phyloP scores from a whole-genome alignment of 2,113 vertebrate species.

The Catagonus wagneri region DNA sequence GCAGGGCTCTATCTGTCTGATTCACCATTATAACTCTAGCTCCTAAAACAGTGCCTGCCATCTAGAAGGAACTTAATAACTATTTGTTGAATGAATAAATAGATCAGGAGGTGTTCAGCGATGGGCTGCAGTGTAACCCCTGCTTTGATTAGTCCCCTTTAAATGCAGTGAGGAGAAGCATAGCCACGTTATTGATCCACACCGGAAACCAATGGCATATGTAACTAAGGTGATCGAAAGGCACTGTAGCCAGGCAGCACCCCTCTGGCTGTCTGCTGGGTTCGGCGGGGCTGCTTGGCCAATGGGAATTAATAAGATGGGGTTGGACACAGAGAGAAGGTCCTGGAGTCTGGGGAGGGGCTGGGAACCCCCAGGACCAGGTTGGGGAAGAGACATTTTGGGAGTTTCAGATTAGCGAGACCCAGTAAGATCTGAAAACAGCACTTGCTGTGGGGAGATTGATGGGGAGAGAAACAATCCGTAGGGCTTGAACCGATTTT shows the following conservation, averaged over 20 bases:
- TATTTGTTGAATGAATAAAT: slow-evolving; percentile 33
- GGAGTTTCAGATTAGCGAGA: not conserved
- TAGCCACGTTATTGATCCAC: not conserved
- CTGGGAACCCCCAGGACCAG: not conserved
- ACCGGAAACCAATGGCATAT: not conserved
- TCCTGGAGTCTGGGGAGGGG: not conserved
- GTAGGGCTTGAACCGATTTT: not conserved
- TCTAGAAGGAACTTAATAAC: not conserved
- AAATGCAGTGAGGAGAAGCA: not conserved
- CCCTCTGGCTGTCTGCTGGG: not conserved
- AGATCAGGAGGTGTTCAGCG: not conserved
- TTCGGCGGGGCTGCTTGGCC: not conserved
- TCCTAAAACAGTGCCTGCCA: not conserved
- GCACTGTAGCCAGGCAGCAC: no score
- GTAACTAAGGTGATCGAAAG: not conserved
- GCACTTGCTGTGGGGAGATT: not conserved
- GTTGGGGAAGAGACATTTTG: not conserved
- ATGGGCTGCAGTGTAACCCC: not conserved
- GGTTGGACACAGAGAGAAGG: not conserved
- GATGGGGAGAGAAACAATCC: not conserved
- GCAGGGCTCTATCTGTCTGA: not conserved
- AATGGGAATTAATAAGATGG: not conserved
- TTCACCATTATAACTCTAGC: not conserved
- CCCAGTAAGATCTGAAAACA: not conserved
- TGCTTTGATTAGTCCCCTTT: not conserved